Evolutionary conservation across 2,888 invertebrate species (phyloP).

Genomic region (Pristionchus exspectatus): DNA sequence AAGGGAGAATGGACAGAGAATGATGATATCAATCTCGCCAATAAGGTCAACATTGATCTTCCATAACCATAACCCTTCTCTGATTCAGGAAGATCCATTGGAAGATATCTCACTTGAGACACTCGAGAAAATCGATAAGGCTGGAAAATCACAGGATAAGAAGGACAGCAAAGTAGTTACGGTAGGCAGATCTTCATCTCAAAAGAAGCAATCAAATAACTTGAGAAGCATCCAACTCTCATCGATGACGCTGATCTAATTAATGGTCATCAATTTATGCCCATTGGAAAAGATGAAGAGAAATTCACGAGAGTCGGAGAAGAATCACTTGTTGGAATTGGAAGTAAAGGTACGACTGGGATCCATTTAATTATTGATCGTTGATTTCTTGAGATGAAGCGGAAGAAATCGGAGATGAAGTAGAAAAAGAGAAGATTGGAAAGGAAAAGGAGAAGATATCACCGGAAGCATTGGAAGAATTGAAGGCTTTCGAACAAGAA

Average conservation of each 20-base stretch:
- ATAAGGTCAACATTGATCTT: slow-evolving; percentile 9
- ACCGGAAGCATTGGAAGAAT: slow-evolving; percentile 40
- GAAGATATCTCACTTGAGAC: slow-evolving; percentile 56
- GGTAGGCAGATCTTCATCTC: background rate
- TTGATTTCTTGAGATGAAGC: slow-evolving; percentile 5
- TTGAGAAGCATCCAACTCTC: slow-evolving; percentile 43
- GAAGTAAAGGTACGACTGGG: background rate
- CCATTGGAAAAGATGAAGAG: slow-evolving; percentile 52
- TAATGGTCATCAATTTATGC: slow-evolving; percentile 38
- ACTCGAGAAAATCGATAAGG: slow-evolving; percentile 54
- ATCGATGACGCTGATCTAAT: slow-evolving; percentile 28
- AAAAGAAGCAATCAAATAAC: too few relatives aligned
- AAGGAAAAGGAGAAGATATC: slow-evolving; percentile 14
- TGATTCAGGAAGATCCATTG: slow-evolving; percentile 49
- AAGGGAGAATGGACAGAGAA: slow-evolving; percentile 49
- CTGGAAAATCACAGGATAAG: slow-evolving; percentile 52
- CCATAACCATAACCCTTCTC: background rate
- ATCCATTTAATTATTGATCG: background rate
- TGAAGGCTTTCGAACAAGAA: slow-evolving; percentile 52
- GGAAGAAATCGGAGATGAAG: slow-evolving; percentile 17
- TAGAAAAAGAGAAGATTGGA: slow-evolving; percentile 17
- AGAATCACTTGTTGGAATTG: slow-evolving; percentile 33
- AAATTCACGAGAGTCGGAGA: slow-evolving; percentile 50
- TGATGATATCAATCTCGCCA: slow-evolving; percentile 50
- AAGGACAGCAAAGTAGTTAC: slow-evolving; percentile 15